Evolutionary conservation across 2,888 invertebrate species (phyloP).

Genomic region (Drosophila robusta): DNA sequence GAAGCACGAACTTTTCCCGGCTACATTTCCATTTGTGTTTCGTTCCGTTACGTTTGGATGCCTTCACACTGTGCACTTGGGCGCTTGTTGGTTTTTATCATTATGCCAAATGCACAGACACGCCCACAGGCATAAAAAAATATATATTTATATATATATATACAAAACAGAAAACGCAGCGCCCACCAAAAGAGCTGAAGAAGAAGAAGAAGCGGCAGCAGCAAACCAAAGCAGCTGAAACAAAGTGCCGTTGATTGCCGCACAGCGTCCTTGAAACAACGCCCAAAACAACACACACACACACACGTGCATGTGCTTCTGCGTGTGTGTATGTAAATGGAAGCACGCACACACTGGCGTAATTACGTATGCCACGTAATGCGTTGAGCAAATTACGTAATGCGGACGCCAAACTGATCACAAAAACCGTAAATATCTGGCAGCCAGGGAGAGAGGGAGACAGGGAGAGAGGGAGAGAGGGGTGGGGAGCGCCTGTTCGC

Average conservation of each 20-base stretch:
- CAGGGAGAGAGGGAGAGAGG: too few species aligned
- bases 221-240: conserved; percentile 23
- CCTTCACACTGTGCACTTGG: conserved; percentile 51
- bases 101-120: conserved; percentile 60
- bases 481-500: background rate
- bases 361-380: conserved; percentile 67
- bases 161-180: background rate
- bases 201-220: background rate
- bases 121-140: conserved; percentile 32
- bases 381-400: conserved; percentile 59
- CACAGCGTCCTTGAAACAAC: conserved; percentile 51
- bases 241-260: conserved; percentile 52
- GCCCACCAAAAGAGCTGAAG: too few species aligned
- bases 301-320: background rate
- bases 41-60: conserved; percentile 46
- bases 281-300: conserved; percentile 28
- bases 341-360: conserved; percentile 51
- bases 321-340: conserved; percentile 8
- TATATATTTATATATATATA: too few species aligned
- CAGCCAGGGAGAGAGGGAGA: background rate
- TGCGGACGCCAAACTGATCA: conserved; percentile 55
- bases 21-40: conserved; percentile 49
- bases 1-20: conserved; percentile 27
- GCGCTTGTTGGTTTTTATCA: conserved; percentile 64
- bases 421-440: conserved; percentile 38